Evolutionary conservation across 2,888 invertebrate genomes (phyloP), one percentile per base, ranked within the genome.

Genomic region (Apeira syringaria): DNA sequence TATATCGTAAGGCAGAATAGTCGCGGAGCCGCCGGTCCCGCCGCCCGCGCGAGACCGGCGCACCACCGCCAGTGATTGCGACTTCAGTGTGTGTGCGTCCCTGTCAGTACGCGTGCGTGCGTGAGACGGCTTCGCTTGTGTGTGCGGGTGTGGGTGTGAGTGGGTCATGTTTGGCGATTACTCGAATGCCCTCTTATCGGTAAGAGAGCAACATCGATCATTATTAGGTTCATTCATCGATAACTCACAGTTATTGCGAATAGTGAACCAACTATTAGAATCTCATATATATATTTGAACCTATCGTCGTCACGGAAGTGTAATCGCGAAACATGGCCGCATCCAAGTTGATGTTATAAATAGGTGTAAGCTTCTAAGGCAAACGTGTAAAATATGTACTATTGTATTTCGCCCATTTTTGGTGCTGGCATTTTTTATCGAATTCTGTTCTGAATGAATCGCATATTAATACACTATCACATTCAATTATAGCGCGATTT

Each of bases 381-480:
- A 53, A 50, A 27, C 13, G 26, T 53, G 49, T 50, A 37, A 39
- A 34, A 40, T 50, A 33, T 15, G 15, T 49, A 47, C 46, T 50
- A 47, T 52, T 49, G 42, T 47, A 51, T 42, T 51, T 55, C 51
- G 55, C 48, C 60, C 59, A 50, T 55, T 42, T 50, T 41, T 56
- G 61, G 61, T 61, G 61, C 61, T 61, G 49, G 58, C 56, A 54
- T 58, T 55, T 50, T 49, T 41, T 45, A 56, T 66, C 52, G 72
- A 68, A 63, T 66, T 46, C 68, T 72, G 72, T 70, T 74, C 66
- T 60, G 55, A 56, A 61, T 61, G 59, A 22, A 40, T 39, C 3
- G n/a, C n/a, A n/a, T n/a, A n/a, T n/a, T n/a, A n/a, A n/a, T n/a
- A n/a, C n/a, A n/a, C n/a, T n/a, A n/a, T n/a, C n/a, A n/a, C n/a